Evolutionary conservation across 2,113 vertebrate species (phyloP), one percentile per base, ranked within the genome.

Genomic region (Gobius niger): DNA sequence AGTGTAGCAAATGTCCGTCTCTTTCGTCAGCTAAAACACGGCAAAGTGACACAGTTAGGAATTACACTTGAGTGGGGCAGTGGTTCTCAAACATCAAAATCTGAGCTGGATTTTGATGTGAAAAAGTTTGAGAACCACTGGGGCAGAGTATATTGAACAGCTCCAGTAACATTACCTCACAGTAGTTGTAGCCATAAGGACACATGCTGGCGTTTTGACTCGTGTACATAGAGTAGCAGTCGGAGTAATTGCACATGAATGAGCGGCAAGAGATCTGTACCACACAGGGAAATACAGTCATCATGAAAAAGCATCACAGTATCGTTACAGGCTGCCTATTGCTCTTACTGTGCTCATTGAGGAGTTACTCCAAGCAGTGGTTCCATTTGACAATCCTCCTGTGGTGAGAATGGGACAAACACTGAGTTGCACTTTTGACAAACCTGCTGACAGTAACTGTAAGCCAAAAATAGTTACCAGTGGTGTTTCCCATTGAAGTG

Each of bases 1-100:
- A 0, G 40, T 78, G 83, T 92, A 93, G 81, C 41, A 76, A 0
- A 53, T 86, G 67, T 81, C 19, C 12, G 63, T 83, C 59, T 78
- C 57, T 61, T 75, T 91, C 6, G 82, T 78, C 11, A 94, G 78
- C 92, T 95, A 90, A 52, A 7, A 18, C 41, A 57, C 89, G 82
- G 75, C 3, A 53, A 19, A 72, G 64, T 47, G 40, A 82, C 44
- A 73, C 18, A 73, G 63, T 60, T 53, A 68, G 24, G 56, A 63
- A 4, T 68, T 6, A 10, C n/a, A 24, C 10, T 24, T 19, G 16
- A 8, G 16, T 54, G 4, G 5, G 15, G 6, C 24, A 34, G 24
- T 4, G 24, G 24, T 34, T 34, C 24, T 34, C 24, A 34, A 34
- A 34, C 24, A n/a, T n/a, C n/a, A n/a, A n/a, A n/a, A n/a, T 34